These are phyloP conservation scores for Cheilosia impressa DNA, from an alignment of 2,888 invertebrate species.

Conservation along the genomic window DNA sequence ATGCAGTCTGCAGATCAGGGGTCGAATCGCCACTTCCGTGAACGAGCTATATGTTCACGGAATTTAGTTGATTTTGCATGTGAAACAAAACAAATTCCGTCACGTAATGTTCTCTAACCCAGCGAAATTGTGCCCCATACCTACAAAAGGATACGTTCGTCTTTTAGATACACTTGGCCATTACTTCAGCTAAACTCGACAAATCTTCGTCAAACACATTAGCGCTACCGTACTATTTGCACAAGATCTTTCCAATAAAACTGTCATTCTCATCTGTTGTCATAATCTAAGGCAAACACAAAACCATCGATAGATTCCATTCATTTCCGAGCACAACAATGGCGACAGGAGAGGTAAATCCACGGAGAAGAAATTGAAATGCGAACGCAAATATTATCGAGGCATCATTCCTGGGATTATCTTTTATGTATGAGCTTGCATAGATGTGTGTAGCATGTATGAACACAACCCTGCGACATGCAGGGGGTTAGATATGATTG, in stretches of 20 bases:
- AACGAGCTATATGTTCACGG: too few species aligned
- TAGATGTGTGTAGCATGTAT: constrained; percentile 8
- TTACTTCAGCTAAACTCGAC: neutral
- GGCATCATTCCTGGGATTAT: constrained; percentile 67
- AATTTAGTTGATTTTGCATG: too few species aligned
- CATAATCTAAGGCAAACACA: constrained; percentile 41
- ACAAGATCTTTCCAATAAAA: constrained; percentile 47
- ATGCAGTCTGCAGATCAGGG: too few species aligned
- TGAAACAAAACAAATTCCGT: too few species aligned
- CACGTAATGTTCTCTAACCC: too few species aligned
- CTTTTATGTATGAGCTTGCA: constrained; percentile 48
- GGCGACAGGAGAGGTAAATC: neutral
- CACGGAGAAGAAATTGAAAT: constrained; percentile 17
- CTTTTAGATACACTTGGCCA: neutral
- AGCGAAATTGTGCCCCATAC: too few species aligned
- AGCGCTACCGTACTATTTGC: constrained; percentile 26
- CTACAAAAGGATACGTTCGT: neutral
- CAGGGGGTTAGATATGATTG: constrained; percentile 38
- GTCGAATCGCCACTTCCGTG: too few species aligned
- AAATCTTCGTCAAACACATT: constrained; percentile 39
- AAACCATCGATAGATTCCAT: constrained; percentile 53
- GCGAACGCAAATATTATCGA: constrained; percentile 66
- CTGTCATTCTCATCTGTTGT: constrained; percentile 22
- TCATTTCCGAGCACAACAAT: constrained; percentile 28
- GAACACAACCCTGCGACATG: constrained; percentile 8